phyloP scores from a whole-genome alignment of 2,888 invertebrate species.

The Dicranocentrus wangi region DNA sequence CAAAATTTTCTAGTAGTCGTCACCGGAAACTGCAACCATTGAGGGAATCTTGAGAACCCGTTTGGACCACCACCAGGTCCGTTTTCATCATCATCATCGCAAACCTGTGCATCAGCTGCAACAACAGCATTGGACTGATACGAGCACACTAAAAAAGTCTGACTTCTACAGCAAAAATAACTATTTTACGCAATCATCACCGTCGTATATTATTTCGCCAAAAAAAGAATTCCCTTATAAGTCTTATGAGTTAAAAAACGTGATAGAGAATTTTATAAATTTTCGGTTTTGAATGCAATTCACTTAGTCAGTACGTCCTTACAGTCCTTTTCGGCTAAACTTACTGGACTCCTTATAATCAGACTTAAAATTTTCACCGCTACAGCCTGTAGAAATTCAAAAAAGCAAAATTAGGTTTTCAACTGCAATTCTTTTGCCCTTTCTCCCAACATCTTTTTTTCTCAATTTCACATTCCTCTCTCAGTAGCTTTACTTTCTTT shows the following conservation, averaged over 20 bases:
- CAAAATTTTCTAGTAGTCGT: conserved; percentile 97
- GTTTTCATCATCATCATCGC: conserved; percentile 51
- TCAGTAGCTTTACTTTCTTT: conserved; percentile 68
- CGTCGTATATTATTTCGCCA: conserved; percentile 32
- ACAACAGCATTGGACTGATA: conserved; percentile 52
- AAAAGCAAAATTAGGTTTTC: conserved; percentile 7
- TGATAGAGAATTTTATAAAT: conserved; percentile 53
- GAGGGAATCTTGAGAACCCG: conserved; percentile 92
- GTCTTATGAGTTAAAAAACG: conserved; percentile 54
- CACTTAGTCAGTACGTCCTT: conserved; percentile 64
- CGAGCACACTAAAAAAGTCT: conserved; percentile 58
- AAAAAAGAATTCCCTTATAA: conserved; percentile 34
- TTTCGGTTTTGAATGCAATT: conserved; percentile 66
- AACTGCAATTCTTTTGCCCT: neutral
- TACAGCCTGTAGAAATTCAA: neutral
- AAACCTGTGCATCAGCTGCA: conserved; percentile 47
- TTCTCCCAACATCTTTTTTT: conserved; percentile 1
- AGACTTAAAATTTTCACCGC: conserved; percentile 26
- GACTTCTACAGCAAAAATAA: conserved; percentile 38
- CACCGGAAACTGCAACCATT: conserved; percentile 97
- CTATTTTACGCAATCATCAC: conserved; percentile 48
- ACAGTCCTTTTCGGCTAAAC: conserved; percentile 61
- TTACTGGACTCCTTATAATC: conserved; percentile 60
- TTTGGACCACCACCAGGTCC: conserved; percentile 72
- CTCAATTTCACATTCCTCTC: conserved; percentile 52